Conservation (phyloP, 2,888 invertebrate species). For the Notocelia uddmanniana region DNA sequence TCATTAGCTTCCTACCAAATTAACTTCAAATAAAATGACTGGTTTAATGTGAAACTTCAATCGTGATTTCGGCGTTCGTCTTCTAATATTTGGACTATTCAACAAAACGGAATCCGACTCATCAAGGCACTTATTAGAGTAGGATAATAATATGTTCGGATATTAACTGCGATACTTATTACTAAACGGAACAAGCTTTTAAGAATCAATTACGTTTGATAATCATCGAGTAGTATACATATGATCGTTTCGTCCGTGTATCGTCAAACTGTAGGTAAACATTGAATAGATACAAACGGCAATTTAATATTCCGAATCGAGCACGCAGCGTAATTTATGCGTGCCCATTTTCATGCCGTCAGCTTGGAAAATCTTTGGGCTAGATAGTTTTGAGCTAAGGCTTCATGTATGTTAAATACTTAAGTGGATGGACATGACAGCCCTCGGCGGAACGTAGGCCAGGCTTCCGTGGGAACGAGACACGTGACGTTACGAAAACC, state of each 20-base stretch:
- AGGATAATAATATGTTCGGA: conserved; percentile 23
- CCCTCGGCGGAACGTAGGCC: conserved; percentile 76
- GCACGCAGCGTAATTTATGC: conserved; percentile 77
- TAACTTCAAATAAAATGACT: conserved; percentile 77
- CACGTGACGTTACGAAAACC: conserved; percentile 82
- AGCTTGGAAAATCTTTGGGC: conserved; percentile 80
- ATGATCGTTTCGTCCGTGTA: conserved; percentile 52
- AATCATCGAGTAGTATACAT: not conserved
- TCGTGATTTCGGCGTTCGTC: conserved; percentile 72
- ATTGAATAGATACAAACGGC: conserved; percentile 62
- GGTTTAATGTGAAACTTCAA: conserved; percentile 76
- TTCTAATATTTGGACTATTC: conserved; percentile 53
- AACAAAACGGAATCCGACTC: conserved; percentile 45
- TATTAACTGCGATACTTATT: conserved; percentile 7
- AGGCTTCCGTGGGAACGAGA: conserved; percentile 83
- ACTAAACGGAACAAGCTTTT: conserved; percentile 5
- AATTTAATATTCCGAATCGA: conserved; percentile 73
- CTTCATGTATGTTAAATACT: conserved; percentile 82
- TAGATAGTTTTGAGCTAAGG: conserved; percentile 83
- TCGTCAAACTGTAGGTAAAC: conserved; percentile 51
- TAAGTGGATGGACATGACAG: conserved; percentile 84
- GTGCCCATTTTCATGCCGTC: conserved; percentile 80
- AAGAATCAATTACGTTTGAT: conserved; percentile 29
- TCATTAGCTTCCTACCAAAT: conserved; percentile 81
- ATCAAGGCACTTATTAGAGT: conserved; percentile 47